Evolutionary conservation across 2,113 vertebrate species (phyloP).

Genomic region (Collichthys lucidus): DNA sequence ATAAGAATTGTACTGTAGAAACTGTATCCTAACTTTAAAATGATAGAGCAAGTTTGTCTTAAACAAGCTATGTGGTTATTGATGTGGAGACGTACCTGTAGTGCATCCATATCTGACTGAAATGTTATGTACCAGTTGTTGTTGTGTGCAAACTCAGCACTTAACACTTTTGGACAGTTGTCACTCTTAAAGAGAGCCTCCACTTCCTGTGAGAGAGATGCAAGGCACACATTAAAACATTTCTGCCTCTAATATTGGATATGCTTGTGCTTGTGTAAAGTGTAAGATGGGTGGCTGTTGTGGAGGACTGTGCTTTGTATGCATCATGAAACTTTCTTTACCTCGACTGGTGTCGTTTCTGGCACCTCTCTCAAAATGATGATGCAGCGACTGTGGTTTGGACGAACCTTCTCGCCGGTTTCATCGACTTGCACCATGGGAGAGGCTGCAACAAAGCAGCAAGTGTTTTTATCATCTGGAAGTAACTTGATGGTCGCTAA

Average conservation of each 20-base stretch:
- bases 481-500: not conserved
- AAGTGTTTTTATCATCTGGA: not conserved
- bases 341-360: slow-evolving; percentile 96
- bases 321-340: slow-evolving; percentile 60
- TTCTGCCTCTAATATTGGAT: not conserved
- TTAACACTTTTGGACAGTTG: slow-evolving; percentile 95
- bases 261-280: too few species aligned
- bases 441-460: slow-evolving; percentile 83
- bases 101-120: slow-evolving; percentile 96
- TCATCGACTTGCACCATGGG: slow-evolving; percentile 98
- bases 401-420: slow-evolving; percentile 94
- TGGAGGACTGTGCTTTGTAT: too few species aligned
- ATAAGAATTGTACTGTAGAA: not conserved
- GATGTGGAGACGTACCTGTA: slow-evolving; percentile 86
- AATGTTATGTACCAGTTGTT: slow-evolving; percentile 99
- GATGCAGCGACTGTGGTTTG: slow-evolving; percentile 98
- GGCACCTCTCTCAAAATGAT: slow-evolving; percentile 97
- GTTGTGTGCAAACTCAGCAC: slow-evolving; percentile 98
- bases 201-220: slow-evolving; percentile 87
- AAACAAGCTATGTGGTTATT: not conserved
- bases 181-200: slow-evolving; percentile 95
- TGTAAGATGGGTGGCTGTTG: too few species aligned
- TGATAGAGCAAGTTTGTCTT: not conserved
- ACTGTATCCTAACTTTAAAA: not conserved
- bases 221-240: slow-evolving; percentile 7